Evolutionary conservation across 2,113 vertebrate genomes (phyloP).

Genomic region (Benitochromis conjunctus): DNA sequence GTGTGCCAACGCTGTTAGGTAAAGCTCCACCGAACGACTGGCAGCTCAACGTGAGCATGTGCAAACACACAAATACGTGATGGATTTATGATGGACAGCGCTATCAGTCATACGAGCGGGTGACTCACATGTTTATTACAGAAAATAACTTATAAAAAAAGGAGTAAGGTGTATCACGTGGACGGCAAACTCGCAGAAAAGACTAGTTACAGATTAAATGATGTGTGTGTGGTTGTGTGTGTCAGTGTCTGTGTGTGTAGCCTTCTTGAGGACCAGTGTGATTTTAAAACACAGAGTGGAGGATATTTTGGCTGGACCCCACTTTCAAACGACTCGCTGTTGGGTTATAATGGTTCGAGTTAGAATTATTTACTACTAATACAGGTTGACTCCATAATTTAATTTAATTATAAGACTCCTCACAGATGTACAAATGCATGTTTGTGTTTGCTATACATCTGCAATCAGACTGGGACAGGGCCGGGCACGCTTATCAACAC

Average conservation of each 20-base stretch:
- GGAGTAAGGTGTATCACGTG: neutral
- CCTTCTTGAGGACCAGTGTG: neutral
- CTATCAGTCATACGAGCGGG: neutral
- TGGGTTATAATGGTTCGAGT: neutral
- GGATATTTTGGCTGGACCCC: neutral
- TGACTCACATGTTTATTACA: constrained; percentile 2
- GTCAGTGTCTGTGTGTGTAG: neutral
- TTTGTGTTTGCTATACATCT: neutral
- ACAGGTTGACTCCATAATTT: neutral
- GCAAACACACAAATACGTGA: neutral
- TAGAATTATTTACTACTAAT: neutral
- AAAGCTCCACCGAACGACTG: neutral
- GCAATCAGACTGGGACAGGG: constrained; percentile 33
- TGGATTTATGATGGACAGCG: neutral
- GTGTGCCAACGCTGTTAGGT: neutral
- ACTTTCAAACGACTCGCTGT: neutral
- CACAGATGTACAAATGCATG: neutral
- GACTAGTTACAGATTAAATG: neutral
- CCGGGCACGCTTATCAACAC: constrained; percentile 41
- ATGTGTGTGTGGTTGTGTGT: neutral
- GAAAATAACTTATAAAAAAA: neutral
- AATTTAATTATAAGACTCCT: neutral
- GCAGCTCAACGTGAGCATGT: neutral
- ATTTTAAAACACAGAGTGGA: neutral
- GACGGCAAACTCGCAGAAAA: neutral